Evolutionary conservation across 2,888 invertebrate genomes (phyloP), one percentile per base, ranked within the genome.

Genomic region (Maniola hyperantus): DNA sequence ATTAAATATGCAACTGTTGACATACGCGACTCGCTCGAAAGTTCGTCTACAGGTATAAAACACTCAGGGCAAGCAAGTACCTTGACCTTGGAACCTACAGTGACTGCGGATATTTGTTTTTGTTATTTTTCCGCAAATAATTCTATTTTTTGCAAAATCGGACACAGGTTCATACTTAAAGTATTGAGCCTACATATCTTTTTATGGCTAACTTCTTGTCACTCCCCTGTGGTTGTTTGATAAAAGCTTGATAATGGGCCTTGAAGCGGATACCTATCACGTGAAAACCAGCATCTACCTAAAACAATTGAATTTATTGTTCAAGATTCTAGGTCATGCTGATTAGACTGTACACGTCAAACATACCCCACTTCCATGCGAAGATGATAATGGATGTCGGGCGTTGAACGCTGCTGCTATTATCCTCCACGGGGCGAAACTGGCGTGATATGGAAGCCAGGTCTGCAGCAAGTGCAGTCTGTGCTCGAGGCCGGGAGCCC

Each of bases 401-500:
- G 79, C 83, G 79, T 82, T 84, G 85, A 87, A 85, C 84, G 84
- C 74, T 76, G 82, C 76, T 76, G 81, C 76, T 53, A 83, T 84
- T 88, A 87, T 87, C 84, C 85, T 86, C 81, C 79, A 78, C 81
- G 83, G 91, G 87, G 87, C 84, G 87, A 86, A 80, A 86, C 87
- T 88, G 85, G 79, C 80, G 73, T 78, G 88, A 83, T 85, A 83
- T 84, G 87, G 87, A 82, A 87, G 85, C 82, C 79, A 82, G 85
- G 84, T 83, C 80, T 83, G 73, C 78, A 76, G 73, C 81, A 77
- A 81, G 83, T 80, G 83, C 84, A 85, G 81, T 81, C 87, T 79
- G 83, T 84, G 85, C 82, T 81, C 88, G 88, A 86, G 89, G 88
- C 83, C 85, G 89, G 89, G 87, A 85, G 84, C 81, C 77, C 83